Evolutionary conservation across 2,888 invertebrate genomes (phyloP), one percentile per base, ranked within the genome.

Genomic region (Brassicogethes aeneus): DNA sequence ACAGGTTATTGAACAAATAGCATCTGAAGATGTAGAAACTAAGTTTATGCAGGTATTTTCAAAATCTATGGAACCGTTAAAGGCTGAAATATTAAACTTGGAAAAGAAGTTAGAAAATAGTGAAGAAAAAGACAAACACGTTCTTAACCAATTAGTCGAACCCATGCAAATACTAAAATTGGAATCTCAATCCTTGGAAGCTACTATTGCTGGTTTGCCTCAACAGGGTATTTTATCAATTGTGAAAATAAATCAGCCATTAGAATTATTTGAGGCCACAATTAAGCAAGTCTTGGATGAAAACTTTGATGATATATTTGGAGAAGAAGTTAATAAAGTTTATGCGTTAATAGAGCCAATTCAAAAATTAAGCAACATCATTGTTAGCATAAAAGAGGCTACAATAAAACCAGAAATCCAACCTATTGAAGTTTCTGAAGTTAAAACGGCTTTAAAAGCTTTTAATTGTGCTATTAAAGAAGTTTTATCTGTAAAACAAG

Each of bases 341-440:
- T 15, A 13, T 7, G n/a, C 13, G 10, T 35, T 51, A 8, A 33
- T 23, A 12, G 42, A 41, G 10, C 10, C 5, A 7, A 35, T 55
- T 7, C 42, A 49, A 36, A 52, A 50, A 32, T 37, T 58, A 7
- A 41, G 40, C 14, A 34, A 39, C 14, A 36, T 51, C 2, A 23
- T 54, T 7, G 42, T 51, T 15, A 36, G 39, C 8, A 23, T 52
- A 16, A 45, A 53, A 38, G 38, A 34, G n/a, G 42, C 48, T 8
- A 5, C 52, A 3, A 47, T 52, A 15, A 53, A 48, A 30, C 51
- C 57, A 17, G 34, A 47, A 8, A 38, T 57, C 3, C 36, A 36
- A 14, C 42, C 49, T 23, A 15, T 45, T 1, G 49, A 52, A 17
- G 48, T 47, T 16, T 37, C 47, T 16, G 44, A 45, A 17, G 14